Conservation (phyloP, 1,140 invertebrate genomes). For the Tetramorium alpestre region DNA sequence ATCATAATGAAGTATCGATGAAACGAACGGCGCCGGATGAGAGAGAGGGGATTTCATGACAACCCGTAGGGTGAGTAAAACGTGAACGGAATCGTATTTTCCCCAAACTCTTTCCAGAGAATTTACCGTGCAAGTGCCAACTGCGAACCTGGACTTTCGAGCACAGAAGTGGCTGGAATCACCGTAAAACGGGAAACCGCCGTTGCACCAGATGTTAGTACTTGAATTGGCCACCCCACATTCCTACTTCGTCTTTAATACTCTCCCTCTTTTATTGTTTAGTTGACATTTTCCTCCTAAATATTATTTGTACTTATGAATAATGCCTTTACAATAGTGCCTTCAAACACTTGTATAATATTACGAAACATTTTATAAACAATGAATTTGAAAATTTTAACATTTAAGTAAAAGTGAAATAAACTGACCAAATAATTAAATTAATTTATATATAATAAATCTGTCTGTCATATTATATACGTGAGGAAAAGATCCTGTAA, state of each 20-base stretch:
- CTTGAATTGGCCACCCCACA: constrained; percentile 41
- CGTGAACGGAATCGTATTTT: constrained; percentile 74
- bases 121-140: constrained; percentile 70
- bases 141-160: constrained; percentile 60
- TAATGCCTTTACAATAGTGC: background rate
- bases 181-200: constrained; percentile 67
- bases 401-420: background rate
- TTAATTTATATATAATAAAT: background rate
- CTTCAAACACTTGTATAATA: background rate
- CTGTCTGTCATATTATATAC: no score
- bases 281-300: constrained; percentile 1
- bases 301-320: constrained; percentile 7
- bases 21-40: constrained; percentile 62
- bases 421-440: background rate
- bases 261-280: constrained; percentile 15
- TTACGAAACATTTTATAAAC: background rate
- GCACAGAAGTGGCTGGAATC: constrained; percentile 67
- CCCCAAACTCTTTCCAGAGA: constrained; percentile 68
- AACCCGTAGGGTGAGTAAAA: constrained; percentile 31
- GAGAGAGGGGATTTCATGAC: constrained; percentile 29
- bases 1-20: constrained; percentile 74
- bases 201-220: constrained; percentile 71
- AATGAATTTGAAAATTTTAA: background rate
- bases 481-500: background rate
- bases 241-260: constrained; percentile 7